Conservation (phyloP, 2,797 vertebrate species). For the Lycodopsis pacificus region DNA sequence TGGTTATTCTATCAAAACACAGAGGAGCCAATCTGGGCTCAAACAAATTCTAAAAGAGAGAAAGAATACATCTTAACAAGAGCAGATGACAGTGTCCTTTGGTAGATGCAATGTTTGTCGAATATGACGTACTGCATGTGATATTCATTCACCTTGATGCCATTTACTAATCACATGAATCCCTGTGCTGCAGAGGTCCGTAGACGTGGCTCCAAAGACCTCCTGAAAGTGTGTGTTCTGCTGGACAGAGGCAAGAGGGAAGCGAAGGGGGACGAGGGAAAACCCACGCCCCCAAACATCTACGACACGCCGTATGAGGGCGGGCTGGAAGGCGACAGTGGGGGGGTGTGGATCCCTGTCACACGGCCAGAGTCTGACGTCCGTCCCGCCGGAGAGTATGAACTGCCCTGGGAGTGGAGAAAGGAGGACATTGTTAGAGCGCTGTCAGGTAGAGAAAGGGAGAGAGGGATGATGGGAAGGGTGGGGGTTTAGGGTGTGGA, state of each 20-base stretch:
- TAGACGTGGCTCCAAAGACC: slow-evolving; percentile 93
- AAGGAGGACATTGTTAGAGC: slow-evolving; percentile 95
- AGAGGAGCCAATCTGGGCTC: neutral
- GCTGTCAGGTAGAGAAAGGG: slow-evolving; percentile 87
- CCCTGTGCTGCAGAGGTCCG: slow-evolving; percentile 87
- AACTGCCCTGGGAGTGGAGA: slow-evolving; percentile 98
- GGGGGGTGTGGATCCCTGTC: slow-evolving; percentile 84
- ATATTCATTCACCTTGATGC: neutral
- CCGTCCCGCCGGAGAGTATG: slow-evolving; percentile 91
- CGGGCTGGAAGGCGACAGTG: slow-evolving; percentile 74
- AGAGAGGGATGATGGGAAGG: slow-evolving; percentile 47
- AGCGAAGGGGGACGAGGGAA: slow-evolving; percentile 73
- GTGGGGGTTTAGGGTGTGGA: slow-evolving; percentile 59
- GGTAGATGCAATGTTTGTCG: neutral
- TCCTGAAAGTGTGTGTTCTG: slow-evolving; percentile 91
- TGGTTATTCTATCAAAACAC: neutral
- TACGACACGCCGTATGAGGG: slow-evolving; percentile 94
- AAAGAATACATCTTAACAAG: neutral
- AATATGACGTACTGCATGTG: neutral
- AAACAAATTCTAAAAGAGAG: neutral
- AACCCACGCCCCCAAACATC: slow-evolving; percentile 84
- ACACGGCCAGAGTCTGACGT: slow-evolving; percentile 90
- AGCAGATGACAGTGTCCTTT: neutral
- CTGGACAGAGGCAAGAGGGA: slow-evolving; percentile 84
- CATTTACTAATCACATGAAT: slow-evolving; percentile 15